Percentiles rank a stretch among this genome's conserved stretches.
These are phyloP conservation scores for Chrosomus eos DNA, from an alignment of 2,797 vertebrate species.

Conservation along the genomic window DNA sequence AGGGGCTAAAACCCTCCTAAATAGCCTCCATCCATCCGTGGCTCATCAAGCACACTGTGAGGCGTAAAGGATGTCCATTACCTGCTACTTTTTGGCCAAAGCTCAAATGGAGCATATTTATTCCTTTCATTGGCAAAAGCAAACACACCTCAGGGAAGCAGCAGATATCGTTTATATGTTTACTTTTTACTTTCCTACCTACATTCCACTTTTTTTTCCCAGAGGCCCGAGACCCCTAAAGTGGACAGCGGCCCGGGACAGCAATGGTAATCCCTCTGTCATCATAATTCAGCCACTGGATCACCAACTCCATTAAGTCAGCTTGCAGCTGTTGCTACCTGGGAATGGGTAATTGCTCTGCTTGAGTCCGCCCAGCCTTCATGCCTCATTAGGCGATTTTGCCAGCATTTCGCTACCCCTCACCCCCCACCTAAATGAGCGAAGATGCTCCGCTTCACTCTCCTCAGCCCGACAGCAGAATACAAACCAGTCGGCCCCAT, in stretches of 20 bases:
- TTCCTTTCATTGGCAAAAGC: background rate
- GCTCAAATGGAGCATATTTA: conserved; percentile 2
- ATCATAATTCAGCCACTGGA: conserved; percentile 61
- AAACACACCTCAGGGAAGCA: conserved; percentile 14
- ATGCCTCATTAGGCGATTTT: conserved; percentile 63
- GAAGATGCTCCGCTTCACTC: conserved; percentile 31
- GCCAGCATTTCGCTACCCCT: conserved; percentile 40
- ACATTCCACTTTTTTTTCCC: background rate
- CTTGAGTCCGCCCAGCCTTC: conserved; percentile 58
- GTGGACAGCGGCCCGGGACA: conserved; percentile 23
- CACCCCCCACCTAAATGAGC: conserved; percentile 13
- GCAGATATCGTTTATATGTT: conserved; percentile 20
- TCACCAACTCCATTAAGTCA: conserved; percentile 62
- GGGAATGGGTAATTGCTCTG: conserved; percentile 66
- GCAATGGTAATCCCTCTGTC: conserved; percentile 55
- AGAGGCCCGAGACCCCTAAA: conserved; percentile 2
- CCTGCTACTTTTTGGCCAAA: background rate
- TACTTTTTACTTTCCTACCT: background rate
- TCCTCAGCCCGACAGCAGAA: conserved; percentile 32
- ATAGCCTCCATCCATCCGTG: background rate
- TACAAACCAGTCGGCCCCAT: conserved; percentile 48
- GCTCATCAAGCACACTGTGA: conserved; percentile 12
- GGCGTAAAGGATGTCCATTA: conserved; percentile 21
- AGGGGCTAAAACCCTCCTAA: conserved; percentile 1
- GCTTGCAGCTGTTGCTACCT: conserved; percentile 59